These are phyloP conservation scores for Chaetodon trifascialis DNA, from an alignment of 2,113 vertebrate genomes.

Conservation along the genomic window DNA sequence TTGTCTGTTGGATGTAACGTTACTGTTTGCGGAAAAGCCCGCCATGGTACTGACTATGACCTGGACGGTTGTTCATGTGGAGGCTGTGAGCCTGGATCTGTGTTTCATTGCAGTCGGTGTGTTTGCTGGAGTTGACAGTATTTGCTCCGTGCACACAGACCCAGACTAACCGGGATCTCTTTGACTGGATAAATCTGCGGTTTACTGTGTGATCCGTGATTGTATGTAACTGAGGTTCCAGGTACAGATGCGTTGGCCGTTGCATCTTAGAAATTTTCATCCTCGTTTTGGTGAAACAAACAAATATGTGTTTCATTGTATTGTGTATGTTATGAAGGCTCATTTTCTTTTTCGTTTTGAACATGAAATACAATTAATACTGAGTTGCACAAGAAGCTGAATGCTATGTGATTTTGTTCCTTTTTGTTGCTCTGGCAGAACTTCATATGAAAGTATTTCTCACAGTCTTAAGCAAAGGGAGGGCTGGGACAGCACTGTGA, in stretches of 20 bases:
- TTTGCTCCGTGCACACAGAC: background rate
- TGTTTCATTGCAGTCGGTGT: background rate
- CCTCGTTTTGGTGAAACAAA: background rate
- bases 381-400: background rate
- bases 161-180: background rate
- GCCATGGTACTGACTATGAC: background rate
- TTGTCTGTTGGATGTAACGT: background rate
- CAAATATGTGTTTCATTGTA: background rate
- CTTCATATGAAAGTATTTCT: background rate
- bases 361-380: background rate
- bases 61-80: background rate
- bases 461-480: background rate
- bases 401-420: background rate
- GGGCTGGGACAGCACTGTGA: background rate
- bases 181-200: background rate
- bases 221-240: background rate
- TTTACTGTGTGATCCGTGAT: background rate
- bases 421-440: background rate
- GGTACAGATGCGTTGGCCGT: background rate
- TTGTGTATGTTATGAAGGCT: background rate
- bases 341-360: background rate
- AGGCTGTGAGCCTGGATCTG: conserved; percentile 7
- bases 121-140: conserved; percentile 15
- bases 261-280: background rate
- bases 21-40: background rate